phyloP scores from a whole-genome alignment of 2,797 vertebrate species.

The Enteromius afrohamiltoni region DNA sequence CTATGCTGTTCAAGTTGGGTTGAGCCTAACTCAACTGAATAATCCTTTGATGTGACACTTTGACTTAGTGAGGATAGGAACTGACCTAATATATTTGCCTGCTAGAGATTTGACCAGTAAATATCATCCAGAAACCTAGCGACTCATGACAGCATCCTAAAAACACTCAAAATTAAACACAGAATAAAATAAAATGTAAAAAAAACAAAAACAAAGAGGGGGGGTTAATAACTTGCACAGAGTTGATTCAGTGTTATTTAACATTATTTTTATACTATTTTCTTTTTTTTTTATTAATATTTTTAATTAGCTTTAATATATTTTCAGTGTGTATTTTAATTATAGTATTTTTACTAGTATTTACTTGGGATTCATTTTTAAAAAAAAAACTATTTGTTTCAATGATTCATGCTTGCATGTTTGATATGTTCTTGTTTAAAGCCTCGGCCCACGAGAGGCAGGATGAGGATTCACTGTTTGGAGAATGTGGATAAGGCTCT shows the following conservation, averaged over 20 bases:
- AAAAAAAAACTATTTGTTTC: too few species aligned
- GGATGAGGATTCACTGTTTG: conserved; percentile 93
- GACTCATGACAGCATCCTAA: too few species aligned
- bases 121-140: background rate
- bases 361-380: too few species aligned
- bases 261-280: background rate
- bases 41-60: background rate
- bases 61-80: too few species aligned
- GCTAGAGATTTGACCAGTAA: too few species aligned
- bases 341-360: background rate
- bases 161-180: too few species aligned
- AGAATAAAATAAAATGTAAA: too few species aligned
- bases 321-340: background rate
- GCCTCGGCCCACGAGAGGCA: conserved; percentile 89
- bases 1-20: too few species aligned
- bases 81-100: background rate
- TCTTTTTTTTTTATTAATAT: background rate
- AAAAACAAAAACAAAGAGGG: too few species aligned
- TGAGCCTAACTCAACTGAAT: background rate
- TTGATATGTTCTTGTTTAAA: conserved; percentile 58
- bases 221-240: too few species aligned
- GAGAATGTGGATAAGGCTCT: conserved; percentile 95
- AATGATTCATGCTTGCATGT: background rate
- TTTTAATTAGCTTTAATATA: background rate
- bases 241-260: too few species aligned